A percentile compares a stretch with the other conserved stretches of the same genome.
phyloP scores from a whole-genome alignment of 2,797 vertebrate genomes.

The Anomalospiza imberbis region DNA sequence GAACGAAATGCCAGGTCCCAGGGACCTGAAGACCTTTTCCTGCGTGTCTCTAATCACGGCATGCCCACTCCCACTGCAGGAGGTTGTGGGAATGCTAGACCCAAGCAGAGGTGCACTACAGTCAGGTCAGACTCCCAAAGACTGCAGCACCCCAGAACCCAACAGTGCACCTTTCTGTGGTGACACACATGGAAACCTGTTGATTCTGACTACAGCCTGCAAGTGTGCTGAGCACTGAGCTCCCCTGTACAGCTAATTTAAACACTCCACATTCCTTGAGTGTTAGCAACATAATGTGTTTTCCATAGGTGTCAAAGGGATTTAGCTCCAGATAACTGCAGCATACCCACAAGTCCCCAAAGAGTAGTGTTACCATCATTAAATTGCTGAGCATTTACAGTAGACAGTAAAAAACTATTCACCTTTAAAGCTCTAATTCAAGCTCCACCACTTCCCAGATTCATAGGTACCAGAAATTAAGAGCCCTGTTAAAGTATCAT shows the following conservation, averaged over 20 bases:
- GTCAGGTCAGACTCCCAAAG: background rate
- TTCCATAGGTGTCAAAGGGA: background rate
- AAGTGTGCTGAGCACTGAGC: background rate
- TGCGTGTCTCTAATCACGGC: background rate
- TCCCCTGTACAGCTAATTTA: background rate
- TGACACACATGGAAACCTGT: background rate
- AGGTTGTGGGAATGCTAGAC: background rate
- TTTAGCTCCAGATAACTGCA: background rate
- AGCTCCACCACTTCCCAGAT: background rate
- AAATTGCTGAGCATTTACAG: background rate
- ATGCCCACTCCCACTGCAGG: background rate
- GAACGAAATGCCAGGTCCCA: background rate
- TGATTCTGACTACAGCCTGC: background rate
- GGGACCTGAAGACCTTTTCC: background rate
- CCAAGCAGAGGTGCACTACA: fast-evolving
- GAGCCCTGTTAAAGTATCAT: background rate
- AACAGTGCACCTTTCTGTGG: background rate
- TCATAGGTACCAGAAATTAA: background rate
- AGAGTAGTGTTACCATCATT: background rate
- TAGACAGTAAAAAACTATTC: background rate
- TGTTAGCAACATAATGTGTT: background rate
- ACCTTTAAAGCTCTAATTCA: background rate
- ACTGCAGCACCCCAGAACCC: background rate
- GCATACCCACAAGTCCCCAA: background rate
- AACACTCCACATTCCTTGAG: background rate